Conservation (phyloP, 2,797 vertebrate genomes). For the Chiroxiphia lanceolata region DNA sequence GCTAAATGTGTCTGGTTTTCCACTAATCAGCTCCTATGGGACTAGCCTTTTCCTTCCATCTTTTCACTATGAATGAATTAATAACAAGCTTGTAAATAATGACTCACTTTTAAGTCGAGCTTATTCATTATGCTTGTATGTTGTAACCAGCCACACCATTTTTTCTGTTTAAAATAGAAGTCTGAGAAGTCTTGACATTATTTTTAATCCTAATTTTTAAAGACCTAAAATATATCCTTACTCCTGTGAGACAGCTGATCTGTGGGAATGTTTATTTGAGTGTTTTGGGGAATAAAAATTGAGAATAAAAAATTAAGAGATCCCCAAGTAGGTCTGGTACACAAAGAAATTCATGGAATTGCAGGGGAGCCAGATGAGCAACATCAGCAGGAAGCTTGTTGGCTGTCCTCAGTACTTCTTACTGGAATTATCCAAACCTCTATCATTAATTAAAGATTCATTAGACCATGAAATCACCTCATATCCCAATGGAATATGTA, state of each 20-base stretch:
- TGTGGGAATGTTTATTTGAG: background rate
- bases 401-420: background rate
- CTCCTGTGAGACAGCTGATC: background rate
- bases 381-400: background rate
- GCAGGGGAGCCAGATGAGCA: background rate
- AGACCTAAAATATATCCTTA: background rate
- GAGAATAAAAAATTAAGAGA: background rate
- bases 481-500: conserved; percentile 1
- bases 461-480: conserved; percentile 52
- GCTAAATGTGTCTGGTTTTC: background rate
- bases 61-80: background rate
- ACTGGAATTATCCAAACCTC: conserved; percentile 18
- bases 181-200: background rate
- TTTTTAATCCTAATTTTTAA: background rate
- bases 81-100: background rate
- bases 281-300: background rate
- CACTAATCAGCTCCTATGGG: background rate
- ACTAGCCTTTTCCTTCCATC: background rate
- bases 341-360: background rate
- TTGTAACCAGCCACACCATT: background rate
- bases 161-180: background rate
- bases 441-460: conserved; percentile 59
- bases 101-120: background rate
- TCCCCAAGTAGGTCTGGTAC: background rate
- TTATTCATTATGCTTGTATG: background rate